These are phyloP conservation scores for Eucidaris tribuloides DNA, from an alignment of 35 echinoderm and acorn worm species.

Conservation along the genomic window DNA sequence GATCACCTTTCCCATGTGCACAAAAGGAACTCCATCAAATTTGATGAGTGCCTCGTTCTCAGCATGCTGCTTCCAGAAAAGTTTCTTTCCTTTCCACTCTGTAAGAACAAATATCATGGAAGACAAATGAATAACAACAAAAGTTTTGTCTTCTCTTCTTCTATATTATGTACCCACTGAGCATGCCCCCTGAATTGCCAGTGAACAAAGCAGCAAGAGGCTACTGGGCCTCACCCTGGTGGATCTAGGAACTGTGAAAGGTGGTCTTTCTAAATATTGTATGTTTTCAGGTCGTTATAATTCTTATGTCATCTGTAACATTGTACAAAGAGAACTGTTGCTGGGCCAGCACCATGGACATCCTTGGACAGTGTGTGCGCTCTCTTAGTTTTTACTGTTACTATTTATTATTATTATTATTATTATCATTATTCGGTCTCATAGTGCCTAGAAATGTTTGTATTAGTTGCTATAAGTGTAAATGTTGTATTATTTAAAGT, in stretches of 20 bases:
- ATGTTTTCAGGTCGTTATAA: too few relatives aligned
- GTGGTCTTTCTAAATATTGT: not conserved
- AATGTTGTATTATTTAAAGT: too few relatives aligned
- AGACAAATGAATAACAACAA: not conserved
- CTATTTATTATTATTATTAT: too few relatives aligned
- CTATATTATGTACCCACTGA: not conserved
- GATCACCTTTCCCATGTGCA: constrained; percentile 16
- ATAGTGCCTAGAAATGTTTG: too few relatives aligned
- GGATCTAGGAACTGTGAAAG: not conserved
- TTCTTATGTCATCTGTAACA: too few relatives aligned
- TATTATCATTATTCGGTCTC: too few relatives aligned
- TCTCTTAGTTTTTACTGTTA: too few relatives aligned
- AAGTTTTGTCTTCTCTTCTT: not conserved
- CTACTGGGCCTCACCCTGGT: not conserved
- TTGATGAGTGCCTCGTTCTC: not conserved
- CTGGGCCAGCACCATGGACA: too few relatives aligned
- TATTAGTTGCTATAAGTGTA: too few relatives aligned
- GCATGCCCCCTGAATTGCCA: not conserved
- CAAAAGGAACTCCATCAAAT: constrained; percentile 23
- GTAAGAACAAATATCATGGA: not conserved
- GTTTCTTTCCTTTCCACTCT: constrained; percentile 37
- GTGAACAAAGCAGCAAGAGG: not conserved
- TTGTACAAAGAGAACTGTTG: too few relatives aligned
- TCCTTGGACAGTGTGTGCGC: too few relatives aligned
- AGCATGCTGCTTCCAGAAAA: constrained; percentile 6